These are phyloP conservation scores for Cygnus olor DNA, from an alignment of 2,797 vertebrate genomes.

Conservation along the genomic window DNA sequence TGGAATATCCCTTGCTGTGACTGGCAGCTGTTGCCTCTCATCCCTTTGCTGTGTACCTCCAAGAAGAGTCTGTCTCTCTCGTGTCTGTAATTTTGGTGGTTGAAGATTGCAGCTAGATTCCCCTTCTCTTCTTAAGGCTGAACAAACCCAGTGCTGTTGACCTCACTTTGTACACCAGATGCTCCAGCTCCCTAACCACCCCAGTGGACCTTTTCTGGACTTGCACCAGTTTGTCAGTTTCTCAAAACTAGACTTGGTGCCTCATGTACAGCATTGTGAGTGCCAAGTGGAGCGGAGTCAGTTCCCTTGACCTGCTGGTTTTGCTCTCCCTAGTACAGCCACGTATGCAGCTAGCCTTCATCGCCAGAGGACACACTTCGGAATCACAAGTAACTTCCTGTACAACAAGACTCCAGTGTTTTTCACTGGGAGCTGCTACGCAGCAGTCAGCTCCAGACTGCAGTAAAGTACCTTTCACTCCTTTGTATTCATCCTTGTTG, in stretches of 20 bases:
- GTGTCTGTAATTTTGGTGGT: background rate
- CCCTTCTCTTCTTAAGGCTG: background rate
- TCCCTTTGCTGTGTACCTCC: background rate
- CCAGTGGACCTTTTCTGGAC: background rate
- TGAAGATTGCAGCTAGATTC: background rate
- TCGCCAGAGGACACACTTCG: background rate
- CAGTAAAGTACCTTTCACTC: background rate
- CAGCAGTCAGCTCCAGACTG: background rate
- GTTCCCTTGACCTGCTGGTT: background rate
- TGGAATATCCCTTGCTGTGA: background rate
- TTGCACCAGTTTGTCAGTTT: background rate
- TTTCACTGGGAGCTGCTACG: background rate
- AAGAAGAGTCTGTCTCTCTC: background rate
- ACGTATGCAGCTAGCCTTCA: background rate
- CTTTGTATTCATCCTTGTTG: background rate
- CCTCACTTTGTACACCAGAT: background rate
- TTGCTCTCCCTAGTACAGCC: background rate
- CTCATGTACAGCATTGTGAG: background rate
- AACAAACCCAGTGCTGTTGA: background rate
- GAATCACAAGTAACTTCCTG: background rate
- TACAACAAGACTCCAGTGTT: background rate
- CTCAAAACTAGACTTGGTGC: background rate
- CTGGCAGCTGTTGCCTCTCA: background rate
- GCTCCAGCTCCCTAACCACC: background rate
- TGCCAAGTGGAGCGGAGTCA: background rate